Evolutionary conservation across 2,797 vertebrate species (phyloP).

Genomic region (Protonibea diacanthus): DNA sequence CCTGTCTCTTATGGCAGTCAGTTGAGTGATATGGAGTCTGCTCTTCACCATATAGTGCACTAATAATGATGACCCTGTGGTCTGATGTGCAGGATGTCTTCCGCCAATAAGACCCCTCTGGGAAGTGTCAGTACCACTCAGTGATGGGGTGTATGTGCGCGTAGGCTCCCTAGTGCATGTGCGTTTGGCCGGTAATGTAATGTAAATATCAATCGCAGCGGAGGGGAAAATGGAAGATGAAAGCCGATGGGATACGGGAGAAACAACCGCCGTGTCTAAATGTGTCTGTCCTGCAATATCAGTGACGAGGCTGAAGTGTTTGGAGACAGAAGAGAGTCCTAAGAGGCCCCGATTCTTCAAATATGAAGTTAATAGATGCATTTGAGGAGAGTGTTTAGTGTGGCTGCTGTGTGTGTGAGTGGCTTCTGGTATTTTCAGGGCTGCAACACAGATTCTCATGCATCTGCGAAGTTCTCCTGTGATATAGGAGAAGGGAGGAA

Average conservation of each 20-base stretch:
- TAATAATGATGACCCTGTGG: slow-evolving; percentile 66
- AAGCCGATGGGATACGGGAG: slow-evolving; percentile 54
- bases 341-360: slow-evolving; percentile 32
- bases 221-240: slow-evolving; percentile 76
- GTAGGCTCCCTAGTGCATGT: slow-evolving; percentile 54
- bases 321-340: slow-evolving; percentile 45
- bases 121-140: slow-evolving; percentile 75
- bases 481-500: slow-evolving; percentile 67
- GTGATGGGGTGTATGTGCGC: slow-evolving; percentile 54
- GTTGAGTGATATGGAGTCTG: slow-evolving; percentile 53
- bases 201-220: slow-evolving; percentile 73
- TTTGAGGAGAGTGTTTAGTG: slow-evolving; percentile 46
- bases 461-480: slow-evolving; percentile 48
- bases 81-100: slow-evolving; percentile 72
- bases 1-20: slow-evolving; percentile 53
- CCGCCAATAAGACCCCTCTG: slow-evolving; percentile 67
- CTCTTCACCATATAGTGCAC: slow-evolving; percentile 61
- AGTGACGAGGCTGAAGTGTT: slow-evolving; percentile 57
- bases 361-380: slow-evolving; percentile 45
- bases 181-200: slow-evolving; percentile 65
- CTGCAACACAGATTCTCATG: slow-evolving; percentile 47
- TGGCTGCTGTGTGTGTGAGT: slow-evolving; percentile 7
- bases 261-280: slow-evolving; percentile 50
- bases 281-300: slow-evolving; percentile 51
- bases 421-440: slow-evolving; percentile 28